phyloP scores from a whole-genome alignment of 2,113 vertebrate species.

The Gila orcuttii region DNA sequence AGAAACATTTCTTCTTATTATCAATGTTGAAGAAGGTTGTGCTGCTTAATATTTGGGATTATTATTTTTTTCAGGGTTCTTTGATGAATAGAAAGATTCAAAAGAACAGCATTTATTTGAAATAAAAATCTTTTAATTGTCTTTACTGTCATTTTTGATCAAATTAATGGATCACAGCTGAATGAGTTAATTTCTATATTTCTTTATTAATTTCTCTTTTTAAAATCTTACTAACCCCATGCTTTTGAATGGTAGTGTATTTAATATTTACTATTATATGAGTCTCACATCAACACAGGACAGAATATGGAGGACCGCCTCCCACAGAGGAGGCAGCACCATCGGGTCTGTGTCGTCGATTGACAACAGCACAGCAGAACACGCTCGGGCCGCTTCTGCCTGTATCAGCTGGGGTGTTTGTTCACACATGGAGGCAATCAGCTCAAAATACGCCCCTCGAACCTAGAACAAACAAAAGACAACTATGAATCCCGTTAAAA shows the following conservation, averaged over 20 bases:
- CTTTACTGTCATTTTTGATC: too few species aligned
- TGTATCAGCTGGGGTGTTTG: slow-evolving; percentile 80
- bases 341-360: slow-evolving; percentile 92
- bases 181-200: too few species aligned
- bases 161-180: too few species aligned
- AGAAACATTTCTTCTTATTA: background rate
- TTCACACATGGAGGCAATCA: slow-evolving; percentile 85
- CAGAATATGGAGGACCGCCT: slow-evolving; percentile 86
- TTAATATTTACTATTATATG: too few species aligned
- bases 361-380: slow-evolving; percentile 86
- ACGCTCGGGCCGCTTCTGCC: slow-evolving; percentile 82
- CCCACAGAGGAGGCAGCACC: slow-evolving; percentile 91
- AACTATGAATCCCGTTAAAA: background rate
- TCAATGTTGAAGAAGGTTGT: too few species aligned
- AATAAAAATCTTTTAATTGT: too few species aligned
- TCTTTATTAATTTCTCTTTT: too few species aligned
- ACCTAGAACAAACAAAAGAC: slow-evolving; percentile 73
- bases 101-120: too few species aligned
- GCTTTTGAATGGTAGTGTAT: background rate
- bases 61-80: too few species aligned
- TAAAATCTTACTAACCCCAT: background rate
- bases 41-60: too few species aligned
- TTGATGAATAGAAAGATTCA: too few species aligned
- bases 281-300: slow-evolving; percentile 82
- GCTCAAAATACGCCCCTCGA: slow-evolving; percentile 91